Evolutionary conservation across 2,888 invertebrate genomes (phyloP).

Genomic region (Phytoseiulus persimilis): DNA sequence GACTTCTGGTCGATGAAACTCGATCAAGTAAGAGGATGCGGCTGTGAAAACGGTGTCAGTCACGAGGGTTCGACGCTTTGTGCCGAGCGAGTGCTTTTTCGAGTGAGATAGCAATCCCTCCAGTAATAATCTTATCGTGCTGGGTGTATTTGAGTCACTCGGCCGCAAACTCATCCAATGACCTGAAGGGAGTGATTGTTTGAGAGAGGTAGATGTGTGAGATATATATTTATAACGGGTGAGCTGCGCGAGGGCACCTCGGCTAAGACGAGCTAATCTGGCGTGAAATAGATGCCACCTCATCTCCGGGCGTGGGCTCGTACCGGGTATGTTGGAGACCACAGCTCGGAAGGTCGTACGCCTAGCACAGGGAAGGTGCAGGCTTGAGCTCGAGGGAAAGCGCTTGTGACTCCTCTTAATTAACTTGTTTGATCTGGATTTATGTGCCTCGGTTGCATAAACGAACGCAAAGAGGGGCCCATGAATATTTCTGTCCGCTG

Average conservation of each 20-base stretch:
- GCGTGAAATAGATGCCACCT: not conserved
- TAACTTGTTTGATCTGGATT: not conserved
- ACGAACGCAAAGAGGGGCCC: not conserved
- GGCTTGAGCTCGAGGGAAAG: not conserved
- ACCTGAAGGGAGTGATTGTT: not conserved
- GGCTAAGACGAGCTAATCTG: not conserved
- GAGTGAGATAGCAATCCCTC: not conserved
- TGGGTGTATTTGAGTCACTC: not conserved
- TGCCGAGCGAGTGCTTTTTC: not conserved
- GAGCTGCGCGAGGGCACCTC: not conserved
- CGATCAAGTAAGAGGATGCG: not conserved
- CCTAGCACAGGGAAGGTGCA: not conserved
- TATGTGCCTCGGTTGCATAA: not conserved
- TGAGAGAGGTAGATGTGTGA: not conserved
- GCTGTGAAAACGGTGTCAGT: not conserved
- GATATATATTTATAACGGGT: not conserved
- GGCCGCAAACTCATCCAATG: not conserved
- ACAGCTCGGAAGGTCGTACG: not conserved
- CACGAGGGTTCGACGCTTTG: not conserved
- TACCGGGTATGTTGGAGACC: not conserved
- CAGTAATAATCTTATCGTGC: not conserved
- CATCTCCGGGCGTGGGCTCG: not conserved
- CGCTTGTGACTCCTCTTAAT: not conserved
- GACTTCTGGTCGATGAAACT: not conserved
- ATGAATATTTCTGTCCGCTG: not conserved